Evolutionary conservation across 2,888 invertebrate species (phyloP), one percentile per base, ranked within the genome.

Genomic region (Rhorus exstirpatorius): DNA sequence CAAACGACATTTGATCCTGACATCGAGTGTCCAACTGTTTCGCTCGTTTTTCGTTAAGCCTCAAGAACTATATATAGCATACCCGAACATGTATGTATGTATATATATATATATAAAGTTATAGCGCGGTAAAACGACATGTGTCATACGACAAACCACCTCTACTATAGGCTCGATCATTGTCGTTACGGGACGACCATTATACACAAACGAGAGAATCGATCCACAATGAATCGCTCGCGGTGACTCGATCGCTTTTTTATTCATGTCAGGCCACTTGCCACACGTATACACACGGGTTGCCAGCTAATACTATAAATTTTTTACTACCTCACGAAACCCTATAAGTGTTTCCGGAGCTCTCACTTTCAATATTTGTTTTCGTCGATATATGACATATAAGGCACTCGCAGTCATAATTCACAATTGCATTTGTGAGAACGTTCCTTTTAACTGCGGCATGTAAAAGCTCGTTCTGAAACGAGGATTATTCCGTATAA

Each of bases 21-120:
- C 90, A 87, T 90, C 88, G 89, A 90, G 90, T 90, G 89, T 89
- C 87, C 86, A 86, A 85, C 87, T 87, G 86, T 88, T 89, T 89
- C 80, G 87, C 80, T 86, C 86, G 87, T 86, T 85, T 87, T 86
- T 81, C 81, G 81, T 84, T 86, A 84, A 89, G 74, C 81, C 74
- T 55, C 78, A 78, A 74, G 55, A 38, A 68, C 65, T 55, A 21
- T 41, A 17, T 26, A 44, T 53, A 8, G 63, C 24, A 53, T 49
- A 35, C 31, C 41, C 35, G 44, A 61, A 31, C 14, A 35, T 31
- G 19, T 19, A 26, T 24, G 3, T 49, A 49, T 49, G 55, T 58
- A 44, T 46, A 17, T 38, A 24, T 72, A 21, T 65, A 21, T 72
- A 49, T 58, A 24, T 31, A 58, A 8, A 19, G 31, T 14, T 38